phyloP scores from a whole-genome alignment of 2,113 vertebrate genomes.

The Apistogramma diplotaenia region DNA sequence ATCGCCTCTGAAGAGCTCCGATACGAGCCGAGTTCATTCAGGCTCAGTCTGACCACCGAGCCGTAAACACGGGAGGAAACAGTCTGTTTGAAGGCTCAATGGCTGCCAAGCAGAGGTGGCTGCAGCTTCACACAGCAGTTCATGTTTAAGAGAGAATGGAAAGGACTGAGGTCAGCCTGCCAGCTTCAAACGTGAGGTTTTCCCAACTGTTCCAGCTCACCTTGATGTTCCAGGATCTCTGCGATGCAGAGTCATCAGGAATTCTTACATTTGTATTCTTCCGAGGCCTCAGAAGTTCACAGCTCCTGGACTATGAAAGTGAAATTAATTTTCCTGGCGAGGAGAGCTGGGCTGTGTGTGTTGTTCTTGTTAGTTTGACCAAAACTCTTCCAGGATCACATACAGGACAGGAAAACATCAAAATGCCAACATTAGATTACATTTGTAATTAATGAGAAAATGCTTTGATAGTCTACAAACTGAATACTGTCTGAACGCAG shows the following conservation, averaged over 20 bases:
- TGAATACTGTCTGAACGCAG: too few relatives aligned
- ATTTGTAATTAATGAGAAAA: too few relatives aligned
- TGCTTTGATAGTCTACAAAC: too few relatives aligned
- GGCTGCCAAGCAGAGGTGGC: not conserved
- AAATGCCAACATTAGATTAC: too few relatives aligned
- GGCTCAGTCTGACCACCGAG: not conserved
- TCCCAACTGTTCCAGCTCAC: constrained; percentile 9
- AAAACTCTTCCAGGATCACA: too few relatives aligned
- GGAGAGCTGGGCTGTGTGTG: not conserved
- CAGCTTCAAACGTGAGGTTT: constrained; percentile 18
- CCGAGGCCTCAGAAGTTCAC: not conserved
- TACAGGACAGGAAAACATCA: too few relatives aligned
- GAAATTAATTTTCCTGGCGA: not conserved
- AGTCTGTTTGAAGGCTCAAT: constrained; percentile 17
- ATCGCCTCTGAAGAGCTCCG: not conserved
- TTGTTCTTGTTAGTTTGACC: not conserved
- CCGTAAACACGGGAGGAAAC: not conserved
- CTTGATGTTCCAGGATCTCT: constrained; percentile 24
- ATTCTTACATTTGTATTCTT: not conserved
- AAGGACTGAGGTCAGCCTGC: not conserved
- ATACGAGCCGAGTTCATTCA: constrained; percentile 3
- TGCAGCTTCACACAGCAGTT: constrained; percentile 1
- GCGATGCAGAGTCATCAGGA: not conserved
- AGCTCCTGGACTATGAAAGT: constrained; percentile 3
- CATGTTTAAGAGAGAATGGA: constrained; percentile 8